Evolutionary conservation across 2,113 vertebrate genomes (phyloP).

Genomic region (Mustela nigripes): DNA sequence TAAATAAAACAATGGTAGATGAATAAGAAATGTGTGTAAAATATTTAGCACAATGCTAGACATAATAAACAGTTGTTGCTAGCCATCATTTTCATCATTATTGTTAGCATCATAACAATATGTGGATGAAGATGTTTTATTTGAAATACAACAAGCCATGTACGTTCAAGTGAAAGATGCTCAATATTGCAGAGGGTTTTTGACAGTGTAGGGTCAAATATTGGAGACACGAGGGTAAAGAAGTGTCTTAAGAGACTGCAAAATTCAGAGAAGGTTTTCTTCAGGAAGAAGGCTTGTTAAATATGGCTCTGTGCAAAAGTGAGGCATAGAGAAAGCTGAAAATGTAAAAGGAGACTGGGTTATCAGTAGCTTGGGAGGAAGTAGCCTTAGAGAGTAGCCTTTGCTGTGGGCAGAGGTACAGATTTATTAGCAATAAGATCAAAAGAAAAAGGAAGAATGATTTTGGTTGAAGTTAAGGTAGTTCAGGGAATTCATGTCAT

Average conservation of each 20-base stretch:
- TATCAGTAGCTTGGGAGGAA: background rate
- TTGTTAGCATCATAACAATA: background rate
- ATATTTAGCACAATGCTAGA: background rate
- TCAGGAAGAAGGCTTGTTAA: background rate
- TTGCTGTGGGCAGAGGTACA: background rate
- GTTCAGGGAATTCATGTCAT: background rate
- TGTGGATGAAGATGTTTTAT: slow-evolving; percentile 26
- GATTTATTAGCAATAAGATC: background rate
- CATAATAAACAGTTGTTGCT: background rate
- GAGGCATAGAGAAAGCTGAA: background rate
- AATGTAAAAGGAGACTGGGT: background rate
- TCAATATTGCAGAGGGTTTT: background rate
- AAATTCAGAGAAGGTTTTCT: background rate
- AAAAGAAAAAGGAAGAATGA: slow-evolving; percentile 20
- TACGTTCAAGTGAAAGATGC: background rate
- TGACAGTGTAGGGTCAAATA: background rate
- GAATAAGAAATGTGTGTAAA: background rate
- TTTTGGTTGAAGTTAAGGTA: background rate
- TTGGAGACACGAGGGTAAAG: background rate
- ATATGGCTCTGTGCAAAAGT: background rate
- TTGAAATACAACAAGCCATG: slow-evolving; percentile 8
- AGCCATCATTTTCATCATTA: background rate
- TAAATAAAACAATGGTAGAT: background rate
- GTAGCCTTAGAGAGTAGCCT: background rate
- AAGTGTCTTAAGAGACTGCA: background rate